Base-by-base conservation (phyloP, 2,888 invertebrate species). In the Conchocele bisecta region DNA sequence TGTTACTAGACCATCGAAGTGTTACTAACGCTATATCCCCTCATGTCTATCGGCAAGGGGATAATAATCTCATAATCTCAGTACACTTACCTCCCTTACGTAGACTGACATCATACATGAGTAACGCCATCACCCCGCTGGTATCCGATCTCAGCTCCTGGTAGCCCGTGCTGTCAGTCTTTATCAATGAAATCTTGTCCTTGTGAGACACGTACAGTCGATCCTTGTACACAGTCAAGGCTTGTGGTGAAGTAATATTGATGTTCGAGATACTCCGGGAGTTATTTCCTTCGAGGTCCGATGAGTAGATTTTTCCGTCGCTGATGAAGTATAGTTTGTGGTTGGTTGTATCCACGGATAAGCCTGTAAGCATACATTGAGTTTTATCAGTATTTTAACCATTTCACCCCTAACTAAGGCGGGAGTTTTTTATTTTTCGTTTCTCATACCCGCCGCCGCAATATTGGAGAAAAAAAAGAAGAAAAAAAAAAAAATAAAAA, bases 251-350 rank as follows among this genome's bases (percentile, higher is more conserved):
- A 9, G 66, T 93, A 51, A 93, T 93, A 44, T 93, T 92, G 9
- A 93, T 39, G n/a, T 72, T 59, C 9, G 53, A 92, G 26, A 81
- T 61, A 7, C 29, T 24, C 24, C n/a, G 46, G 1, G 41, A 35
- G 35, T 79, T 66, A 1, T 29, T 20, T 0, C 83, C 82, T 51
- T 83, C 60, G 22, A 76, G 54, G 65, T 78, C 65, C 58, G 83
- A 86, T 26, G 58, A 68, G 29, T 71, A 73, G 41, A 86, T 76
- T 24, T 75, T 71, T 46, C 92, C 92, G 11, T 85, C 88, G 84
- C 94, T 94, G 2, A 95, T 93, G 94, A 95, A 97, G 92, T 96
- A 97, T 63, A 97, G 91, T 1, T 94, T 93, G 72, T 93, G 91
- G 0, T 91, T 89, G 26, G 92, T 92, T 66, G 93, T 90, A 89